Base-by-base conservation (phyloP, 2,888 invertebrate species). In the Pristionchus exspectatus region DNA sequence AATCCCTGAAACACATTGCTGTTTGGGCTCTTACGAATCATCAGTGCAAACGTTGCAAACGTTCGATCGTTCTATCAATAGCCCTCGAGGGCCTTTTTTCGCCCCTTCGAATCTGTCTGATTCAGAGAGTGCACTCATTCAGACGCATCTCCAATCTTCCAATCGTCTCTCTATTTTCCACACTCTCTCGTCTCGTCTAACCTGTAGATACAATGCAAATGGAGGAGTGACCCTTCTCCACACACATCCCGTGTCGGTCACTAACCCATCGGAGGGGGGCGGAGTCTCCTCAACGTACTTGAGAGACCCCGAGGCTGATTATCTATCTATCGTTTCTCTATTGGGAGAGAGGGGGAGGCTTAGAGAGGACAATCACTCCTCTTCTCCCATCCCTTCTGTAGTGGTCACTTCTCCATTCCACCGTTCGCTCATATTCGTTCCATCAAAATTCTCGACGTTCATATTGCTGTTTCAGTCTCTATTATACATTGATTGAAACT, bases 281-380 rank as follows among this genome's bases (percentile, higher is more conserved):
- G 81, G 81, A 54, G 81, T 81, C 81, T 63, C 63, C 63, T n/a
- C 18, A n/a, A 33, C 33, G 81, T 81, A 81, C 81, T 81, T 81
- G 81, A 81, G 50, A 44, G 81, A 81, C 50, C 81, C 50, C 81
- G 38, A 54, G 81, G 81, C 81, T 81, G 81, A 81, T 81, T 81
- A 81, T 77, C 77, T 81, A n/a, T n/a, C 81, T n/a, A 77, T 50
- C 50, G 24, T 54, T 81, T 27, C 54, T 81, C 81, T 81, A 81
- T 81, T 81, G 81, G 50, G 81, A 81, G 24, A 50, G 50, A n/a
- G 33, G 27, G 81, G 38, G 81, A n/a, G n/a, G 50, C 81, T 81
- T 81, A 81, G 81, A 81, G 27, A 27, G 33, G 21, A 54, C 81
- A 50, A 81, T 81, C 81, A 54, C 38, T n/a, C 74, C 38, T 5